Base-by-base conservation (phyloP, 30 jellyfish, hydroid and myxozoan genomes). In the Turritopsis rubra region DNA sequence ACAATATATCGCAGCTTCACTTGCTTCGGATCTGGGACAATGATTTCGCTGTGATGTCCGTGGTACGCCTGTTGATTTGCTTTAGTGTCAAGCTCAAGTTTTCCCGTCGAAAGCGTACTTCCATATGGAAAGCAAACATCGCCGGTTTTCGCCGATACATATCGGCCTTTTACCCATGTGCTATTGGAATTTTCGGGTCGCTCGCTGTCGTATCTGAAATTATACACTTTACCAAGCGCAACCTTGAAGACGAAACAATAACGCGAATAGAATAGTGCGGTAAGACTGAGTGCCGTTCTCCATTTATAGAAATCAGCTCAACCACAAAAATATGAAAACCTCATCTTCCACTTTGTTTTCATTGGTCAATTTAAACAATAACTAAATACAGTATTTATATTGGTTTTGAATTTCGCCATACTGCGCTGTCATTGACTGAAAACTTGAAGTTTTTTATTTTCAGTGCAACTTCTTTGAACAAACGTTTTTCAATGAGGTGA, bases 21-120 rank as follows among this genome's bases (percentile, higher is more conserved):
- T 84, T 88, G 96, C 30, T 53, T 68, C 16, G 83, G 70, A 79
- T 88, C 96, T n/a, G 60, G 52, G 18, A 84, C 96, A 31, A 88
- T 78, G 65, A 84, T 54, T 66, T 88, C 96, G 71, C 78, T 83
- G 8, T 41, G 66, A 28, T 77, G 29, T 1, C 29, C 53, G 21
- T 24, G 68, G 25, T 74, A 54, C 23, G 9, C 21, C 77, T 68
- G 31, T 0, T 68, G 28, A 0, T 68, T 27, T 22, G 19, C 19
- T 22, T 1, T 27, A 18, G 73, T 21, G 30, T 68, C 77, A 9
- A 27, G 21, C 28, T n/a, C 30, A 1, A 68, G 77, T 19, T 68
- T 68, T 68, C 77, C 77, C 9, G 77, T 68, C 77, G 30, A 27
- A 8, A 68, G 30, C 19, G 9, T 68, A 17, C 31, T 27, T n/a